A percentile compares a stretch with the other conserved stretches of the same genome.
These are phyloP conservation scores for Hirtodrosophila confusa DNA, from an alignment of 2,888 invertebrate species.

Conservation along the genomic window DNA sequence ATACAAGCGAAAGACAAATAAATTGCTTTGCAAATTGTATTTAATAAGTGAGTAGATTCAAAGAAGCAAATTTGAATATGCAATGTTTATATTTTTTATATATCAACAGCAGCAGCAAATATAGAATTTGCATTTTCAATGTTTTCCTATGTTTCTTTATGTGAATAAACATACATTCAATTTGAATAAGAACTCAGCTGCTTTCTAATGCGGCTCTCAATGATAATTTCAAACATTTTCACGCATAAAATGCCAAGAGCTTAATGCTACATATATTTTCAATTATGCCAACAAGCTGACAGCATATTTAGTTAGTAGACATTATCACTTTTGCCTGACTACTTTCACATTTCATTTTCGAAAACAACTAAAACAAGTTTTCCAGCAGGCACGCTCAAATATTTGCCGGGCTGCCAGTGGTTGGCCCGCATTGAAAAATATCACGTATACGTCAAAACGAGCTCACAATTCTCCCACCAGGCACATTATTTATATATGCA, in stretches of 20 bases:
- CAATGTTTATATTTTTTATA: no score
- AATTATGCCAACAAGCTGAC: background rate
- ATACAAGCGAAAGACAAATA: conserved; percentile 3
- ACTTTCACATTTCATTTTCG: conserved; percentile 12
- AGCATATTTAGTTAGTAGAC: background rate
- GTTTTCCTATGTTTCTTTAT: no score
- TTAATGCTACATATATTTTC: background rate
- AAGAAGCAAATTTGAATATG: no score
- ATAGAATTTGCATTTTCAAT: no score
- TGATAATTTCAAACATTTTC: no score
- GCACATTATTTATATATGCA: conserved; percentile 66
- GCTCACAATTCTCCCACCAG: conserved; percentile 25
- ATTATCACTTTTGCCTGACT: conserved; percentile 3
- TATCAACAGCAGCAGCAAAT: no score
- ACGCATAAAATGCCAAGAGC: background rate
- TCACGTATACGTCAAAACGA: conserved; percentile 36
- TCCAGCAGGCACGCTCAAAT: conserved; percentile 13
- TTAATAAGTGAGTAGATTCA: background rate
- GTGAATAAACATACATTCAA: no score
- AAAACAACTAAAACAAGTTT: conserved; percentile 11
- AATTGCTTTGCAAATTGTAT: conserved; percentile 8
- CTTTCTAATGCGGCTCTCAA: no score
- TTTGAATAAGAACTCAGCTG: no score
- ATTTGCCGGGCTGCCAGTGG: conserved; percentile 25
- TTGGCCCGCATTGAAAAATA: conserved; percentile 36